Evolutionary conservation across 2,113 vertebrate genomes (phyloP), one percentile per base, ranked within the genome.

Genomic region (Alaudala cheleensis): DNA sequence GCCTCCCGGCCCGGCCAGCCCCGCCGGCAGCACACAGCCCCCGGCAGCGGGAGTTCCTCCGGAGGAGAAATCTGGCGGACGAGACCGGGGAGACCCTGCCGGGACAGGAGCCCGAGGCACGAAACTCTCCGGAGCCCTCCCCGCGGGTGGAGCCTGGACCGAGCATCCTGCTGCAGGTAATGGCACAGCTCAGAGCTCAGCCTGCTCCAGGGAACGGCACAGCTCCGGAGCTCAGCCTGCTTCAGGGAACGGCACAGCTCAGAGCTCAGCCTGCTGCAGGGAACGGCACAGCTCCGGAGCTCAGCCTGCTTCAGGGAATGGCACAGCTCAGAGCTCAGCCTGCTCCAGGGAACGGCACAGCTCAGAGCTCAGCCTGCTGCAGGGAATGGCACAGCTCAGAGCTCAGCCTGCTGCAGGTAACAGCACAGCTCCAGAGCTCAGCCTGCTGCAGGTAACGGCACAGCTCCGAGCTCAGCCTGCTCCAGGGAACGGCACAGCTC

Each of bases 31-130:
- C 13, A 1, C 94, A 77, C 70, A 96, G 94, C 51, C 97, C 97
- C 1, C 97, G 98, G 5, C 97, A 98, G 7, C 79, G 56, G 13
- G 97, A 98, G 78, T 98, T 98, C 91, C 93, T 98, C 53, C 91
- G 90, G 50, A 97, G 98, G 80, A 97, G 98, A 23, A 97, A 97
- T 65, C 69, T 98, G 91, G 69, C 12, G 0, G 20, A 6, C 1
- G 22, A 49, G 2, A 20, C 34, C 7, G 73, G 6, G 34, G 62
- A 4, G 19, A 11, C 11, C 9, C 14, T 2, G 7, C 64, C 1
- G 5, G 69, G 77, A 62, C 57, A 12, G 61, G 29, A 73, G 34
- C 33, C 51, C 6, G 10, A 26, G 85, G 82, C 12, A 6, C 16
- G 3, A 1, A 4, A 6, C 44, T 22, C 57, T 9, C 44, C 2